Evolutionary conservation across 2,888 invertebrate genomes (phyloP), one percentile per base, ranked within the genome.

Genomic region (Chymomyza fuscimana): DNA sequence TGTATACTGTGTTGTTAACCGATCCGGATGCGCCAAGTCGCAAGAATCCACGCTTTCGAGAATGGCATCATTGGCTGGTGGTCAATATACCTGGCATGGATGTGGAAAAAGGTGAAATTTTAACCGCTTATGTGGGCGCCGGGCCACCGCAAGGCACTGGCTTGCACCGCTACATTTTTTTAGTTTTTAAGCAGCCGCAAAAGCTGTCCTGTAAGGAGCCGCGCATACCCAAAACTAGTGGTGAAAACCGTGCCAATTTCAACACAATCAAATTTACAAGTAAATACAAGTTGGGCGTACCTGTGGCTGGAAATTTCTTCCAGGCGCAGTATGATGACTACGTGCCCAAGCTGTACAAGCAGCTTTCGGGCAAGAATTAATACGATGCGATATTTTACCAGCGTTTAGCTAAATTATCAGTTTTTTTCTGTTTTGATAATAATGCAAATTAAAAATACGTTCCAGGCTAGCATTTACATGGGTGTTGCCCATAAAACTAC

Each of bases 1-100:
- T 88, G n/a, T 92, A 92, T 59, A 90, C 92, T 0, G 69, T 92
- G 0, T 71, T 91, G 32, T 79, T 92, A 69, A 90, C 91, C 93
- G 98, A 98, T 93, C 98, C 98, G 0, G 98, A 98, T 93, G 98
- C 97, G 10, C 98, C 98, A 0, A 96, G 95, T 80, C 94, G 98
- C 67, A 91, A 93, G 54, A 94, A 95, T 10, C 97, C 97, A 0
- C 95, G 93, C 78, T 95, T 93, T 90, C 94, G 97, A 46, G 98
- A 98, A 91, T 97, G 96, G 95, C 96, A 96, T 89, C 98, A 98
- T 91, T 98, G 98, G 98, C 92, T 97, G n/a, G 96, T 98, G 0
- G 96, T 94, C 32, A 98, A 98, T 89, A 95, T 98, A 80, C 96
- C 96, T 16, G 97, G 96, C n/a, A 92, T 90, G 76, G 93, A 95